Evolutionary conservation across 2,797 vertebrate species (phyloP).

Genomic region (Rhynchonycteris naso): DNA sequence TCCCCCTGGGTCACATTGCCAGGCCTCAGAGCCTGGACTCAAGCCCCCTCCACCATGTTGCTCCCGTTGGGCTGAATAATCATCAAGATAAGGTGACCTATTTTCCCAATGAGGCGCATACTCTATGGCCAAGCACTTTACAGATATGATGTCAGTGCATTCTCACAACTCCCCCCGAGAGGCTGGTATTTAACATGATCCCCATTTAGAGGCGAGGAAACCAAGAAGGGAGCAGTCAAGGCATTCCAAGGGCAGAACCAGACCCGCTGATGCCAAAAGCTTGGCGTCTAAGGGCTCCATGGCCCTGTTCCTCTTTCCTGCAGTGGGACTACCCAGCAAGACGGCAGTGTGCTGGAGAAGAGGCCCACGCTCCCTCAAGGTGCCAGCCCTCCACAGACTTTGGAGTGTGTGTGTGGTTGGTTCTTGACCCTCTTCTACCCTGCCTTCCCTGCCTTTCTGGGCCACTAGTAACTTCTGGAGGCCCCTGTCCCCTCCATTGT

Average conservation of each 20-base stretch:
- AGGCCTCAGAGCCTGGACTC: not conserved
- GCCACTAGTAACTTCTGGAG: not conserved
- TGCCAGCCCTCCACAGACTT: too few species aligned
- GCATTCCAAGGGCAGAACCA: not conserved
- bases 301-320: not conserved
- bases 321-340: not conserved
- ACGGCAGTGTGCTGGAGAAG: fast-evolving
- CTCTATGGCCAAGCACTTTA: not conserved
- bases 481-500: not conserved
- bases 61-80: not conserved
- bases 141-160: not conserved
- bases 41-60: fast-evolving
- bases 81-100: fast-evolving
- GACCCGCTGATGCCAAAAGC: not conserved
- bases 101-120: not conserved
- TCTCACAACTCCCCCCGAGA: not conserved
- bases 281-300: fast-evolving
- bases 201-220: not conserved
- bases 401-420: too few species aligned
- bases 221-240: not conserved
- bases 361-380: too few species aligned
- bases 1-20: too few species aligned
- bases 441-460: not conserved
- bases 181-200: too few species aligned
- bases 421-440: not conserved